Evolutionary conservation across 1,140 invertebrate species (phyloP), one percentile per base, ranked within the genome.

Genomic region (Tribolium madens): DNA sequence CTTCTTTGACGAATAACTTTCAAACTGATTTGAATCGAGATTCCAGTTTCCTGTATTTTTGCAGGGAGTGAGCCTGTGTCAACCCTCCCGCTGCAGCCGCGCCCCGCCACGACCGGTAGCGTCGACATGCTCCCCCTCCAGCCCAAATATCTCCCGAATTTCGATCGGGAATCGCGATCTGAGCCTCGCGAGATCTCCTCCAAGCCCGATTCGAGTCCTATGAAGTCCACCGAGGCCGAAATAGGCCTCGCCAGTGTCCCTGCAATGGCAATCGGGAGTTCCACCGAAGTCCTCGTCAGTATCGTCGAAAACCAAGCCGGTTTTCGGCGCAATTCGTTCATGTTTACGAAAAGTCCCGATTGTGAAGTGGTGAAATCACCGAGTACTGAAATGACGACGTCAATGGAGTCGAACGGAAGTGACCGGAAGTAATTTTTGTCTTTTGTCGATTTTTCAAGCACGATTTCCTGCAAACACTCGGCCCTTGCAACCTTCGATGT

Each of bases 71-170:
- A 73, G n/a, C 14, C 15, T n/a, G 31, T 14, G 3, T 47, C 47
- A 33, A 31, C 18, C 6, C 57, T 64, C 0, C 89, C 89, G 70
- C 81, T 92, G 78, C 91, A 91, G 86, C 91, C 91, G 7, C 85
- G 91, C 52, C 88, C 91, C 73, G 89, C 91, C 21, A 92, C 91
- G 46, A 91, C 90, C 3, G 91, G 91, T 68, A 88, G 89, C 81
- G 84, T 89, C 76, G 90, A 91, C 82, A 88, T 90, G 85, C 85
- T 92, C 80, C 90, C 90, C 73, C 84, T 92, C 13, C 91, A 92
- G 88, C 88, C 90, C 48, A 90, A 90, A 83, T 85, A 91, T 77
- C 83, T 91, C 76, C 86, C 81, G 46, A 78, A 82, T n/a, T 85
- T 87, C 48, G 75, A 80, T 3, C 71, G 81, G 9, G 83, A 84